phyloP scores from a whole-genome alignment of 2,888 invertebrate genomes.

The Plagiodera versicolora region DNA sequence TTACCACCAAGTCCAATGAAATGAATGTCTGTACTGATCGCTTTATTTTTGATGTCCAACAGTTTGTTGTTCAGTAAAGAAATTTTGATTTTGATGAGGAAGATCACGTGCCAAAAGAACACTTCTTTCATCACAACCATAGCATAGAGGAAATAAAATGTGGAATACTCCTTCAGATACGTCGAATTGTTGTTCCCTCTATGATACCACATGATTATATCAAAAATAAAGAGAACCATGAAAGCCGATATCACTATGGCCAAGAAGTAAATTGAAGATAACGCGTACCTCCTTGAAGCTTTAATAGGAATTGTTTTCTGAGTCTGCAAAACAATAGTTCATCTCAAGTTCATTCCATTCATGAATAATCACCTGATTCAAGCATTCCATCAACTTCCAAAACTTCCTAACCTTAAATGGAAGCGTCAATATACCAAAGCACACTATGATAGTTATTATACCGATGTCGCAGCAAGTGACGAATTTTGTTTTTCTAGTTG shows the following conservation, averaged over 20 bases:
- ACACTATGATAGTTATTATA: constrained; percentile 34
- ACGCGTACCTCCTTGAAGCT: constrained; percentile 20
- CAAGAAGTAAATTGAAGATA: constrained; percentile 28
- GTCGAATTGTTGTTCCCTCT: constrained; percentile 43
- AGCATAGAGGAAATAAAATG: constrained; percentile 63
- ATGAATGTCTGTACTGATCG: background rate
- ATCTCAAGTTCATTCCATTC: background rate
- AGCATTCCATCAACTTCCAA: constrained; percentile 30
- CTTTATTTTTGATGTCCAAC: constrained; percentile 6
- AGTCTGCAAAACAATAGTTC: constrained; percentile 26
- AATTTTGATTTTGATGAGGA: constrained; percentile 61
- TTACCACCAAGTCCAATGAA: too few relatives aligned
- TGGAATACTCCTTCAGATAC: constrained; percentile 59
- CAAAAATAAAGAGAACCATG: constrained; percentile 25
- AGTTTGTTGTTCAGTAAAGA: constrained; percentile 19
- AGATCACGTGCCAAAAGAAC: constrained; percentile 62
- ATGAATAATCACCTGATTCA: constrained; percentile 31
- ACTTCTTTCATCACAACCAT: constrained; percentile 62
- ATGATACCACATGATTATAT: constrained; percentile 29
- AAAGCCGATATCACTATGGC: constrained; percentile 13
- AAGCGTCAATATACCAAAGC: constrained; percentile 32
- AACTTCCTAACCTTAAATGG: constrained; percentile 36
- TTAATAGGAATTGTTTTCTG: constrained; percentile 32
- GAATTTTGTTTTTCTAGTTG: constrained; percentile 31
- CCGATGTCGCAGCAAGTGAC: constrained; percentile 35